Evolutionary conservation across 2,888 invertebrate genomes (phyloP).

Genomic region (Nematopogon swammerdamellus): DNA sequence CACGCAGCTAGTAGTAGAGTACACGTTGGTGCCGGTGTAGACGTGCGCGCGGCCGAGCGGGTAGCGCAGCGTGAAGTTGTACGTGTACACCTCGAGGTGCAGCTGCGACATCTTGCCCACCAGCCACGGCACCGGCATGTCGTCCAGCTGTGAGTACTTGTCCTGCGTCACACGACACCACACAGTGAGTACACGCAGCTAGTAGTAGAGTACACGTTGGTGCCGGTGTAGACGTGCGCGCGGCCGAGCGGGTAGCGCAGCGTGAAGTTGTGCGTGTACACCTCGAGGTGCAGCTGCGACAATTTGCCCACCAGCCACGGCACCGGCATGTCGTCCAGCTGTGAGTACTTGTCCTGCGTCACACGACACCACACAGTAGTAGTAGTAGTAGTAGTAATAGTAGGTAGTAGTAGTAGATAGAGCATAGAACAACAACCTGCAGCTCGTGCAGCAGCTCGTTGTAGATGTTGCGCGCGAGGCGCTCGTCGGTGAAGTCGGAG

Average conservation of each 20-base stretch:
- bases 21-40: constrained; percentile 80
- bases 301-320: constrained; percentile 81
- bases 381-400: too few species aligned
- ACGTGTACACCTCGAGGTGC: constrained; percentile 84
- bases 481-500: too few species aligned
- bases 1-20: constrained; percentile 25
- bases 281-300: constrained; percentile 81
- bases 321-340: constrained; percentile 73
- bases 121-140: constrained; percentile 81
- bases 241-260: constrained; percentile 71
- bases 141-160: constrained; percentile 59
- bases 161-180: constrained; percentile 26
- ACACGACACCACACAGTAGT: too few species aligned
- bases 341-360: constrained; percentile 52
- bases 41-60: constrained; percentile 49
- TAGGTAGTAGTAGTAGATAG: too few species aligned
- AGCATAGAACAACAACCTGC: too few species aligned
- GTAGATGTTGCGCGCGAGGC: too few species aligned
- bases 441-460: too few species aligned
- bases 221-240: too few species aligned
- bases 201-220: too few species aligned
- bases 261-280: constrained; percentile 88
- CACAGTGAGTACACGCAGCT: too few species aligned
- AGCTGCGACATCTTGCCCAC: constrained; percentile 78
- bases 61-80: constrained; percentile 87